Evolutionary conservation across 2,113 vertebrate genomes (phyloP), one percentile per base, ranked within the genome.

Genomic region (Herpetotheres cachinnans): DNA sequence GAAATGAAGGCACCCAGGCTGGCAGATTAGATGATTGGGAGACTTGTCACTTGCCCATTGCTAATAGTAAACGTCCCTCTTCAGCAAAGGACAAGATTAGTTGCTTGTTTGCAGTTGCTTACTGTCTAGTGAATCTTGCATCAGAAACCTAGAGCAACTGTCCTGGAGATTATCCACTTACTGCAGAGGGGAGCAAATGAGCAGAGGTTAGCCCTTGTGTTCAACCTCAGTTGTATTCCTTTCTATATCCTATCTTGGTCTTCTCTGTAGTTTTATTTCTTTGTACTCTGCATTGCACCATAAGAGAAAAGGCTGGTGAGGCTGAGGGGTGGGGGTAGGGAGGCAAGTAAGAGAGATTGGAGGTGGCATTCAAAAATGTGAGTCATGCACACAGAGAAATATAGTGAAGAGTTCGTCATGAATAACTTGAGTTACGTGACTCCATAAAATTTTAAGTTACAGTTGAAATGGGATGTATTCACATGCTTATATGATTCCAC

Each of bases 371-470:
- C 77, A 89, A 76, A 82, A 94, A 86, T 81, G 34, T 85, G 73
- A 95, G 56, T 95, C 89, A 95, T 65, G 34, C 59, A 78, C 0
- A 0, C 18, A 86, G 46, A 89, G 36, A 92, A 93, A 86, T 89
- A 81, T 9, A 79, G 65, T 12, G 32, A 73, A 88, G 71, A 89
- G 92, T 91, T 86, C 1, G 0, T 84, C 42, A 49, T 49, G 40
- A 95, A 88, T 82, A 92, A 78, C 72, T 74, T 67, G 44, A 91
- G 49, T 84, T 94, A 89, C 2, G 2, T 76, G 89, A 91, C 61
- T 91, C 70, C 61, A 89, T 95, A 89, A 97, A 95, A 91, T 69
- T 92, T 87, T 78, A 89, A 73, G 62, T 82, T 95, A 66, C 34
- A 89, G 38, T 56, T 70, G 74, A 93, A 95, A 87, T 58, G 46